Conservation (phyloP, 2,797 vertebrate genomes). For the Thunnus albacares region DNA sequence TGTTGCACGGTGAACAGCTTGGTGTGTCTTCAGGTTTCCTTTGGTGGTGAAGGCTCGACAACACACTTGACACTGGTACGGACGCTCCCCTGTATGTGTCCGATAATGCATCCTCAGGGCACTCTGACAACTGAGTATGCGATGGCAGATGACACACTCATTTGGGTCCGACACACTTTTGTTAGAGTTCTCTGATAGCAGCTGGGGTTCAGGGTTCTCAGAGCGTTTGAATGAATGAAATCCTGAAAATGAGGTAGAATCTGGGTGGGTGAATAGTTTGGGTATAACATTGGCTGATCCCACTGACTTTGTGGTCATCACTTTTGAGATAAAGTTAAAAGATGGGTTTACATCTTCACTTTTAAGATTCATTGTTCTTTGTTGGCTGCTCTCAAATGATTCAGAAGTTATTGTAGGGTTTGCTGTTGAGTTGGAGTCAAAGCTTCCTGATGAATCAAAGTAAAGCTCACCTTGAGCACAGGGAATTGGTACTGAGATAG, state of each 20-base stretch:
- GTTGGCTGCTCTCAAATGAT: constrained; percentile 80
- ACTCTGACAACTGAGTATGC: constrained; percentile 90
- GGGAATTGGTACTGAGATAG: constrained; percentile 83
- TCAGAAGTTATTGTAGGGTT: constrained; percentile 83
- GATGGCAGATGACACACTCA: constrained; percentile 90
- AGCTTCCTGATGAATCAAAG: constrained; percentile 77
- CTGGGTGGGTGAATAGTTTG: constrained; percentile 77
- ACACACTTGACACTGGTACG: constrained; percentile 90
- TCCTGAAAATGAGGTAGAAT: constrained; percentile 86
- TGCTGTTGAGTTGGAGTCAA: constrained; percentile 78
- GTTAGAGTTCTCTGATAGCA: constrained; percentile 90
- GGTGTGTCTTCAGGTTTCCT: constrained; percentile 92
- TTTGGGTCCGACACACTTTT: constrained; percentile 88
- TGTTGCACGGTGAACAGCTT: constrained; percentile 89
- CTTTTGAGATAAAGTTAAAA: constrained; percentile 51
- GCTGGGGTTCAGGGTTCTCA: constrained; percentile 86
- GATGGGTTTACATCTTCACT: constrained; percentile 76
- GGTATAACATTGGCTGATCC: constrained; percentile 60
- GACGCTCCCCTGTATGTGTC: constrained; percentile 89
- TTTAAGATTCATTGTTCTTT: constrained; percentile 71
- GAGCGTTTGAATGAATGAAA: constrained; percentile 84
- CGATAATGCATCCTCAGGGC: constrained; percentile 92
- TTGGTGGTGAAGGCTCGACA: constrained; percentile 91
- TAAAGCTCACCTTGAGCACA: constrained; percentile 86
- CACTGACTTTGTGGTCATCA: constrained; percentile 22